Base-by-base conservation (phyloP, 2,113 vertebrate species). In the Archocentrus centrarchus region DNA sequence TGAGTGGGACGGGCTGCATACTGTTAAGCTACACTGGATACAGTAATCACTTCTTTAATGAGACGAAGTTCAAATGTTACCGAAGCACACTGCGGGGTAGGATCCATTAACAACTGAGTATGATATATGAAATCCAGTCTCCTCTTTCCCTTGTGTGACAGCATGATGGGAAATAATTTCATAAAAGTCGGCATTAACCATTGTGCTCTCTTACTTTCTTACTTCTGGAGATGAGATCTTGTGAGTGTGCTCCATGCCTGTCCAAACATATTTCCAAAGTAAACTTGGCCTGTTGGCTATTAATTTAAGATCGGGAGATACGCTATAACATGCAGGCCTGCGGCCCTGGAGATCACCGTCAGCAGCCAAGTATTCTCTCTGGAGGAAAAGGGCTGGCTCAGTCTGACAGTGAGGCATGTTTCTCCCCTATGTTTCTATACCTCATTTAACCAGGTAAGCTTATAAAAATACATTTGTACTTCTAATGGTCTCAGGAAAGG, bases 231-330 rank as follows among this genome's bases (percentile, higher is more conserved):
- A 85, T 76, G 64, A 76, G 86, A 88, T 85, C 68, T 85, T 30
- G 9, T 78, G 53, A 83, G 66, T 75, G 58, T 35, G 15, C 32
- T 17, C 7, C 55, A 53, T 81, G 76, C 86, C 80, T 91, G 88
- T 89, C 70, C 83, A 86, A 91, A 86, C 91, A 82, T 88, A 92
- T 92, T 87, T 93, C 80, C 81, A 87, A 89, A 89, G 89, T 89
- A 90, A 89, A 91, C 81, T 86, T 6, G 77, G 78, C 84, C 88
- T 64, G 14, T 79, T 75, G 90, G 90, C 88, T 92, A 87, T 94
- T 93, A 80, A 92, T 93, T 87, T 81, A 68, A 91, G 89, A 91
- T 80, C 61, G 86, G 82, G 89, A 88, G 90, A 94, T 88, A 80
- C 84, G 90, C 86, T 91, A 44, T 84, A 89, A 91, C 93, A 90